phyloP scores from a whole-genome alignment of 2,113 vertebrate species.

The Otocyon megalotis region DNA sequence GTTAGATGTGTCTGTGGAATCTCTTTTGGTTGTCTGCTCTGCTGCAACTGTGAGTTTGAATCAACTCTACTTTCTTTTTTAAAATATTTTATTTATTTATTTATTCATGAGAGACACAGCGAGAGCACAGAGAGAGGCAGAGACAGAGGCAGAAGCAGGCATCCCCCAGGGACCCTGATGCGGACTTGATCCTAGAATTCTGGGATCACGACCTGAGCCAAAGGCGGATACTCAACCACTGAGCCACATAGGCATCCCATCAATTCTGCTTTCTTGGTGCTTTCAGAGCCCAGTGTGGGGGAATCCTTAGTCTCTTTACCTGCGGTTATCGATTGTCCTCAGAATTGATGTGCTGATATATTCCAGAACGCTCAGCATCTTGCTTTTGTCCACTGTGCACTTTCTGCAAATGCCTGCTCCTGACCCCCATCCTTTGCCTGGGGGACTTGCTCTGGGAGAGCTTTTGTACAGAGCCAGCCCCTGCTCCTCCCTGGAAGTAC shows the following conservation, averaged over 20 bases:
- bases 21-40: no score
- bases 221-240: no score
- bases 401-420: no score
- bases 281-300: fast-evolving
- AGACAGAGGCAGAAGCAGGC: no score
- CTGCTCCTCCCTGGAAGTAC: neutral
- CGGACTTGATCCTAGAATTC: no score
- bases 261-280: neutral
- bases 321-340: neutral
- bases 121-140: no score
- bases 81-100: no score
- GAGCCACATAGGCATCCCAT: no score
- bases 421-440: fast-evolving
- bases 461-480: neutral
- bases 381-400: neutral
- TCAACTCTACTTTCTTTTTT: neutral
- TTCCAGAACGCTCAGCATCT: fast-evolving
- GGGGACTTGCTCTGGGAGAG: neutral
- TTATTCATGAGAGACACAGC: no score
- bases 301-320: no score
- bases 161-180: no score
- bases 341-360: neutral
- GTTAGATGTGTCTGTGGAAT: neutral
- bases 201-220: no score
- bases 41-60: neutral